Conservation (phyloP, 2,888 invertebrate species). For the Limulus polyphemus region DNA sequence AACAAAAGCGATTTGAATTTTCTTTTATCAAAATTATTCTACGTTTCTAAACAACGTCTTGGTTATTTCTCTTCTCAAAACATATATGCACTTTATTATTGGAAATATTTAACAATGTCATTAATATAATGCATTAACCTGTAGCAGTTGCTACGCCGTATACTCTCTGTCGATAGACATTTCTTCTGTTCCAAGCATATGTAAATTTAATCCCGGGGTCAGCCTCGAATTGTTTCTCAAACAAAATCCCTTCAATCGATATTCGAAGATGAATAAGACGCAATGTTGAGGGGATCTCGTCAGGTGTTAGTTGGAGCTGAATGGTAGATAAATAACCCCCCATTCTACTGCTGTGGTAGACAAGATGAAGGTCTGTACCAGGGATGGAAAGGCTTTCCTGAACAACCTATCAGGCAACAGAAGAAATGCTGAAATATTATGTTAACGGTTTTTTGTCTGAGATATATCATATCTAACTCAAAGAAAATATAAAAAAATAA, state of each 20-base stretch:
- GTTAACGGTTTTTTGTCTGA: background rate
- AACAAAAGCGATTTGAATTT: too few relatives aligned
- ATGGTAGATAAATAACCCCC: slow-evolving; percentile 88
- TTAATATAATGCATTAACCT: slow-evolving; percentile 30
- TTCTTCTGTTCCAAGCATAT: slow-evolving; percentile 95
- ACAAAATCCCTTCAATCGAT: slow-evolving; percentile 73
- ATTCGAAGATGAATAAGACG: slow-evolving; percentile 75
- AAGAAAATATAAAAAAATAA: background rate
- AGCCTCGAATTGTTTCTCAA: slow-evolving; percentile 86
- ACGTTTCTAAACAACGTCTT: too few relatives aligned
- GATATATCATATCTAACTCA: slow-evolving; percentile 2
- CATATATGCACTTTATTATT: too few relatives aligned
- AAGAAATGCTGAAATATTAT: background rate
- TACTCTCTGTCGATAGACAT: slow-evolving; percentile 56
- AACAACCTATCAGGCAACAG: slow-evolving; percentile 54
- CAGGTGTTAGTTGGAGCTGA: slow-evolving; percentile 71
- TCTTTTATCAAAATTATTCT: too few relatives aligned
- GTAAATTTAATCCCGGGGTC: slow-evolving; percentile 89
- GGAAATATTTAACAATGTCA: too few relatives aligned
- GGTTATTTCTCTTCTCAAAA: too few relatives aligned
- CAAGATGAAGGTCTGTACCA: slow-evolving; percentile 79
- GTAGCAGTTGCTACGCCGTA: slow-evolving; percentile 41
- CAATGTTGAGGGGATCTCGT: slow-evolving; percentile 61
- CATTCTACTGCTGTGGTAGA: slow-evolving; percentile 90
- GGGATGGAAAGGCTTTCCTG: slow-evolving; percentile 90